Percentiles rank a stretch among this genome's conserved stretches.
phyloP scores from a whole-genome alignment of 2,113 vertebrate genomes.

The Bettongia penicillata region DNA sequence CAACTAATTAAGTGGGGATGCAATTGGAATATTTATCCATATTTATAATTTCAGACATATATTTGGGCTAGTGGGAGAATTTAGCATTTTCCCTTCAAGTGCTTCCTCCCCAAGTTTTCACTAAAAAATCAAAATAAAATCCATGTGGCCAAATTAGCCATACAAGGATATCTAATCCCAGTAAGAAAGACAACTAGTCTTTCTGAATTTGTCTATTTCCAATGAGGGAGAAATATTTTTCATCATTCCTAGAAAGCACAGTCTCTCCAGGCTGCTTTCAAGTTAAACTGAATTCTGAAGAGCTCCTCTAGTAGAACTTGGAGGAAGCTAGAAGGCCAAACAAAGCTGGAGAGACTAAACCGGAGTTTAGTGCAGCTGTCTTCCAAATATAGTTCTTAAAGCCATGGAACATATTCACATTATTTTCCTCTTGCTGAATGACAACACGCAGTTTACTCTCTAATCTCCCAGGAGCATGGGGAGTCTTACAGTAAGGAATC shows the following conservation, averaged over 20 bases:
- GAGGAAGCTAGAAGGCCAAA: neutral
- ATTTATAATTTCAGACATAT: neutral
- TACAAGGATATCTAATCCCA: neutral
- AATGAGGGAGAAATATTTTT: neutral
- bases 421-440: neutral
- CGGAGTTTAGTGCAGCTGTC: neutral
- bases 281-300: neutral
- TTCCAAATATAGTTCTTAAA: neutral
- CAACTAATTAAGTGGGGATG: neutral
- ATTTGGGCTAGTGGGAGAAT: neutral
- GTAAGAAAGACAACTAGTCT: neutral
- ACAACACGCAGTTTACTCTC: neutral
- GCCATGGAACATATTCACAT: neutral
- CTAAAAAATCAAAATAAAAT: neutral
- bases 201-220: neutral
- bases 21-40: neutral
- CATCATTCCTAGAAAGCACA: no score
- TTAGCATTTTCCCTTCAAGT: neutral
- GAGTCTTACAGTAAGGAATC: neutral
- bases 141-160: neutral
- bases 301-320: neutral
- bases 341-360: neutral
- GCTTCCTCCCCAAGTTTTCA: neutral
- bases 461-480: neutral
- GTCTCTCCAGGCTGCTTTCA: neutral